Evolutionary conservation across 2,888 invertebrate species (phyloP), one percentile per base, ranked within the genome.

Genomic region (Tineola bisselliella): DNA sequence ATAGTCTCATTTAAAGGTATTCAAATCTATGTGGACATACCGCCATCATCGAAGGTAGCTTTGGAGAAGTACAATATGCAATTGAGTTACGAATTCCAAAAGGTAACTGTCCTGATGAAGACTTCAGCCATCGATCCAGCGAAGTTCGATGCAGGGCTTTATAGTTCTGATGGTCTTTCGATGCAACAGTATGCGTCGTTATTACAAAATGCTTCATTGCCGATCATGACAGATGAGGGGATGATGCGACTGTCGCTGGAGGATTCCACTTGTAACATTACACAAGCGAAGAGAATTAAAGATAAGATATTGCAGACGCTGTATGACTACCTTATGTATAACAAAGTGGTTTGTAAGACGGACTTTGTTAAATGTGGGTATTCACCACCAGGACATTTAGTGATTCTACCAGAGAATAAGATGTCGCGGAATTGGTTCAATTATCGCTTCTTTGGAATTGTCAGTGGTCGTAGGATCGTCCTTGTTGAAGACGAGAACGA

Each of bases 1-100:
- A 72, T 84, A 8, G 68, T 81, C 2, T 81, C 72, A 0, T 61
- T 61, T 0, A 82, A 79, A 60, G 86, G 86, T 1, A 84, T 79
- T 8, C 68, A 84, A 12, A 61, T 87, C 4, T 87, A 84, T 63
- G 80, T 84, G 0, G 86, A 87, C 58, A 81, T 87, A 74, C 84
- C 83, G 0, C 81, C 83, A 11, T 75, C 82, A 0, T 74, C 80
- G 0, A 81, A 83, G 1, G 76, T 79, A 11, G 77, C 77, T 1
- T 69, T 87, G 1, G 81, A 81, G 61, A 69, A 68, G 12, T 68
- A 75, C 63, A 78, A 79, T 52, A 80, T 83, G 79, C 65, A 70
- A 66, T 68, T 87, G 19, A 84, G 83, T 65, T 87, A 82, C 65
- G 86, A 86, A 64, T 66, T 86, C 57, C 79, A 82, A 62, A 81